Base-by-base conservation (phyloP, 1,140 invertebrate genomes). In the Diorhabda elongata region DNA sequence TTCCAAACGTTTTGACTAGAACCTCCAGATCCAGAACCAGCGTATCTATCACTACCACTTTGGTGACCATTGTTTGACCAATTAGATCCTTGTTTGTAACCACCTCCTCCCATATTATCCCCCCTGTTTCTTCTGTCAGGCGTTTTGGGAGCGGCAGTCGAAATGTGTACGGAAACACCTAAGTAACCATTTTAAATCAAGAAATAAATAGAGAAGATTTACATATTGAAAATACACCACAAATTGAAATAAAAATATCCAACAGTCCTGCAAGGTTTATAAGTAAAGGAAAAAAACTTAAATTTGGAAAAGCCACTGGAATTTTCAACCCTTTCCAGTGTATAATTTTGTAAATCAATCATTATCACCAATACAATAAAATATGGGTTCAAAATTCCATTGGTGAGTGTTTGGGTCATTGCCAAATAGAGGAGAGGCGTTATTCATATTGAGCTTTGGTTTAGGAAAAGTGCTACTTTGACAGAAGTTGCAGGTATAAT, bases 111-210 rank as follows among this genome's bases (percentile, higher is more conserved):
- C 75, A 76, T 75, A n/a, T 62, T 43, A 9, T 76, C 74, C 8
- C 61, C 44, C 8, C n/a, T n/a, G 6, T n/a, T n/a, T 8, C 44
- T 62, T 5, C 61, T 44, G 4, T 74, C 78, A 72, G 92, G 91
- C 7, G 87, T 89, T 81, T 97, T 97, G 8, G 96, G 96, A 58
- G 95, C 94, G 65, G 96, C 96, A 83, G 94, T 96, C 59, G 94
- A 97, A 58, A 98, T 94, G 85, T 97, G 95, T 3, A 98, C 94
- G 72, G 95, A 96, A 4, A 96, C 93, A 69, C 90, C 86, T 83
- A 70, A 60, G 26, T 26, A 56, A 56, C n/a, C 6, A 6, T 56
- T 56, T 6, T 56, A n/a, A n/a, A 56, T 56, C 52, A n/a, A 56
- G n/a, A 56, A 56, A 6, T 6, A 7, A 7, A 6, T 56, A 56